A percentile compares a stretch with the other conserved stretches of the same genome.
These are phyloP conservation scores for Endotricha flammealis DNA, from an alignment of 2,888 invertebrate genomes.

Conservation along the genomic window DNA sequence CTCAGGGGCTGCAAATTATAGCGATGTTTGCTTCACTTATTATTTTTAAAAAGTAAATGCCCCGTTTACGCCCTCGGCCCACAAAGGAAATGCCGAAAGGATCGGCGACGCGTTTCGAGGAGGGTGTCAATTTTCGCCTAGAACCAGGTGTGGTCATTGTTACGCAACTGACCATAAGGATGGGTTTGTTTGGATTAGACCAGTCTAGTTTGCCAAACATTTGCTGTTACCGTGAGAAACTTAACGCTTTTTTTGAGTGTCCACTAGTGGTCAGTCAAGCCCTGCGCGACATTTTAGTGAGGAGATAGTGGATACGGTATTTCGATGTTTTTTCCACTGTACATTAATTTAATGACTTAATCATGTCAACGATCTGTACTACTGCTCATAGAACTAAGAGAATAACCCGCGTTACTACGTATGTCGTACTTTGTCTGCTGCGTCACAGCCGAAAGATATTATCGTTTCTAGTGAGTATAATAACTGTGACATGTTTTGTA, in stretches of 20 bases:
- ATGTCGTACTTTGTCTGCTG: constrained; percentile 45
- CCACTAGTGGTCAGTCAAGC: constrained; percentile 21
- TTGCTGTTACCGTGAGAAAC: constrained; percentile 57
- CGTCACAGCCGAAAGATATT: constrained; percentile 67
- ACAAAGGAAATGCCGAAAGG: constrained; percentile 59
- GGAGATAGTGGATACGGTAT: constrained; percentile 12
- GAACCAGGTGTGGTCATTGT: constrained; percentile 67
- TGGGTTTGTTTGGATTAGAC: constrained; percentile 57
- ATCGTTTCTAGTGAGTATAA: constrained; percentile 72
- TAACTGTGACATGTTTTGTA: constrained; percentile 75
- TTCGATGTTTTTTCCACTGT: constrained; percentile 17
- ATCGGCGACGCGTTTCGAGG: constrained; percentile 47
- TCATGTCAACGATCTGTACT: constrained; percentile 53
- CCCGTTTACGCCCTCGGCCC: constrained; percentile 54
- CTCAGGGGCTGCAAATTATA: constrained; percentile 64
- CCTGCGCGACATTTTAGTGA: constrained; percentile 4
- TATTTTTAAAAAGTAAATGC: constrained; percentile 49
- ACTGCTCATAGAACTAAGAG: constrained; percentile 40
- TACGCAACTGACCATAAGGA: constrained; percentile 67
- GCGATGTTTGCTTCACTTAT: constrained; percentile 66
- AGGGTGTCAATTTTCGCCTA: constrained; percentile 64
- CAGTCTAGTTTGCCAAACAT: constrained; percentile 52
- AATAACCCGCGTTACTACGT: constrained; percentile 42
- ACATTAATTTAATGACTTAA: constrained; percentile 40
- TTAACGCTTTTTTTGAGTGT: constrained; percentile 38